Conservation (phyloP, 2,888 invertebrate species). For the Chalcis sispes region DNA sequence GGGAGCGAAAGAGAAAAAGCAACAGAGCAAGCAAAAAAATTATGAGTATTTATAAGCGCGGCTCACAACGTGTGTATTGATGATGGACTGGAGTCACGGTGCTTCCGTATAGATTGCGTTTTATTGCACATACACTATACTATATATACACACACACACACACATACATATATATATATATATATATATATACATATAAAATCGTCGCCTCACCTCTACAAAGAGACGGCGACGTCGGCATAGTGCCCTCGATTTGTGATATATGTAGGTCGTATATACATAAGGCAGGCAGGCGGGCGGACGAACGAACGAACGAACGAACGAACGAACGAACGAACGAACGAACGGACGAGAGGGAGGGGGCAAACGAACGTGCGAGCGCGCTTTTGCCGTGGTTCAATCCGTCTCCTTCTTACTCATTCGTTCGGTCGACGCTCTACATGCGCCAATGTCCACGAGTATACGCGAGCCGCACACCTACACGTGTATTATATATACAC, state of each 20-base stretch:
- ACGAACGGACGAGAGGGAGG: too few species aligned
- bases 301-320: too few species aligned
- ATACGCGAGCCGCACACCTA: background rate
- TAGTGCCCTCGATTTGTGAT: slow-evolving; percentile 60
- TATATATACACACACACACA: too few species aligned
- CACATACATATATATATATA: too few species aligned
- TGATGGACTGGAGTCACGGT: background rate
- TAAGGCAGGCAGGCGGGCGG: slow-evolving; percentile 37
- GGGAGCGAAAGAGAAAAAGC: slow-evolving; percentile 18
- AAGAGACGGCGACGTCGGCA: slow-evolving; percentile 50
- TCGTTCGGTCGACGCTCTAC: slow-evolving; percentile 44
- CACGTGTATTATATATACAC: background rate
- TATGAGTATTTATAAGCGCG: background rate
- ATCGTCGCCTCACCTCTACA: slow-evolving; percentile 35
- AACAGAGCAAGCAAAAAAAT: slow-evolving; percentile 21
- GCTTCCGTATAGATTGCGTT: background rate
- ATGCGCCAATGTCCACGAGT: slow-evolving; percentile 25
- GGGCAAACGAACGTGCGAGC: slow-evolving; percentile 23
- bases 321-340: too few species aligned
- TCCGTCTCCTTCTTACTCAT: slow-evolving; percentile 36
- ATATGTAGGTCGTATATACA: slow-evolving; percentile 59
- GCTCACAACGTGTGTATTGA: too few species aligned
- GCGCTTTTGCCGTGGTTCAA: slow-evolving; percentile 1
- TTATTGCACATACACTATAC: too few species aligned
- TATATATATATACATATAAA: slow-evolving; percentile 14